Percentiles rank a stretch among this genome's conserved stretches.
Conservation (phyloP, 2,113 vertebrate species). For the Pterocles burchelli region DNA sequence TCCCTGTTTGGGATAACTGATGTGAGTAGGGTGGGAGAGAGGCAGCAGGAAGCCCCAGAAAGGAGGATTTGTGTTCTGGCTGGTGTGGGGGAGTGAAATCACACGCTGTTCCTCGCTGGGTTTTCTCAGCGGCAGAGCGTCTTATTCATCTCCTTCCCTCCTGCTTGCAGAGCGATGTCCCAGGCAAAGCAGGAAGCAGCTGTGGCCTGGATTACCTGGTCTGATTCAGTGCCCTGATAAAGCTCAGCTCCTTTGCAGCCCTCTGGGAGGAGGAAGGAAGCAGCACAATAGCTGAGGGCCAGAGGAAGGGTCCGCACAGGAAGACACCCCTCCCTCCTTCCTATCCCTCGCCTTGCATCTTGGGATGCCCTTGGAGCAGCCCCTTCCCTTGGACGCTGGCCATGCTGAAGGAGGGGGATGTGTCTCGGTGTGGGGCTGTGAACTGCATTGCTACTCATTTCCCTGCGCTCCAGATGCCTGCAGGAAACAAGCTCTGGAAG, state of each 20-base stretch:
- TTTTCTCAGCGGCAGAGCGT: background rate
- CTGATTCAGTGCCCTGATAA: background rate
- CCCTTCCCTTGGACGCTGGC: background rate
- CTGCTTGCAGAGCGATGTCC: fast-evolving
- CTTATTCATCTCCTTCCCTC: conserved; percentile 18
- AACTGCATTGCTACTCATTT: background rate
- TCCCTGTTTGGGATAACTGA: conserved; percentile 12
- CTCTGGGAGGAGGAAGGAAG: conserved; percentile 52
- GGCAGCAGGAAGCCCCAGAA: conserved; percentile 7
- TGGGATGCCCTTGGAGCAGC: background rate
- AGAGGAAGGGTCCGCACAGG: background rate
- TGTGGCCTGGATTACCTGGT: conserved; percentile 50
- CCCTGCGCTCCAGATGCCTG: background rate
- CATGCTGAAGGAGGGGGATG: background rate
- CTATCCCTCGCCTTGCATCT: background rate
- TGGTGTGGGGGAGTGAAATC: background rate
- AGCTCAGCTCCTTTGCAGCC: background rate
- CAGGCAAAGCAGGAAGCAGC: conserved; percentile 46
- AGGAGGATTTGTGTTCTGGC: conserved; percentile 1
- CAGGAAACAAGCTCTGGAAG: fast-evolving
- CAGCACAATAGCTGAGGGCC: conserved; percentile 9
- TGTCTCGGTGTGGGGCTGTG: background rate
- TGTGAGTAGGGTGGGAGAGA: background rate
- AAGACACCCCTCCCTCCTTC: conserved; percentile 28
- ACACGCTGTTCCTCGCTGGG: background rate